Evolutionary conservation across 2,113 vertebrate species (phyloP).

Genomic region (Mesembrinibis cayennensis): DNA sequence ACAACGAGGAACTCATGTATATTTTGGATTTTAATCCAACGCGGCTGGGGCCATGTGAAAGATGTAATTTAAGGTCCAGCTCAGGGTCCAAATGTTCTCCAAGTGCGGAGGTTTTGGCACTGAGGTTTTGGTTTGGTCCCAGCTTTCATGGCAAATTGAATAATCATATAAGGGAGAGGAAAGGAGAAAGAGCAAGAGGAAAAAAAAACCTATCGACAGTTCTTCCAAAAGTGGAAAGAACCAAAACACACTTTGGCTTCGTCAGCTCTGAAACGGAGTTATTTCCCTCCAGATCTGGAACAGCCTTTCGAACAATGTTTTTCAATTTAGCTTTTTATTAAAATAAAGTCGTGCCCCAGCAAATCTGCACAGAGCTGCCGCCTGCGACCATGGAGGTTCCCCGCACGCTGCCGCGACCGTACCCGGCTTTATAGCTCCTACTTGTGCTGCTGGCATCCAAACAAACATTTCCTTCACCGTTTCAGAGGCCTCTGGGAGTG

Average conservation of each 20-base stretch:
- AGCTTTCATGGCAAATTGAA: slow-evolving; percentile 34
- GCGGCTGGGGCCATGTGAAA: not conserved
- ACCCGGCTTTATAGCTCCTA: not conserved
- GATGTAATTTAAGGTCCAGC: slow-evolving; percentile 22
- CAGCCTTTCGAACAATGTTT: not conserved
- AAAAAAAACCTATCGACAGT: not conserved
- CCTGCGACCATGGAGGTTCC: not conserved
- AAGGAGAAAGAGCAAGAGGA: not conserved
- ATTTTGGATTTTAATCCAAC: not conserved
- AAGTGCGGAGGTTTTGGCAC: slow-evolving; percentile 12
- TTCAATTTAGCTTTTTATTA: slow-evolving; percentile 9
- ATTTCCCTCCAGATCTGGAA: slow-evolving; percentile 4
- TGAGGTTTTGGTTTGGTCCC: not conserved
- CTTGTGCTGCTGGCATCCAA: not conserved
- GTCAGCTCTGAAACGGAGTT: not conserved
- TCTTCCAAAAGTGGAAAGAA: slow-evolving; percentile 15
- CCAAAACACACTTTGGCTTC: slow-evolving; percentile 8
- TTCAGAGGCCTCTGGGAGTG: not conserved
- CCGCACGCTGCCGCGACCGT: not conserved
- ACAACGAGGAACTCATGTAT: not conserved
- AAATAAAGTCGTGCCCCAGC: not conserved
- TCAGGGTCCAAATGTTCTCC: not conserved
- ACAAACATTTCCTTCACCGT: not conserved
- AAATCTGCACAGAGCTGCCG: not conserved
- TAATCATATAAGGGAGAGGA: slow-evolving; percentile 4